Evolutionary conservation across 1,140 invertebrate species (phyloP).

Genomic region (Melanaphis sacchari): DNA sequence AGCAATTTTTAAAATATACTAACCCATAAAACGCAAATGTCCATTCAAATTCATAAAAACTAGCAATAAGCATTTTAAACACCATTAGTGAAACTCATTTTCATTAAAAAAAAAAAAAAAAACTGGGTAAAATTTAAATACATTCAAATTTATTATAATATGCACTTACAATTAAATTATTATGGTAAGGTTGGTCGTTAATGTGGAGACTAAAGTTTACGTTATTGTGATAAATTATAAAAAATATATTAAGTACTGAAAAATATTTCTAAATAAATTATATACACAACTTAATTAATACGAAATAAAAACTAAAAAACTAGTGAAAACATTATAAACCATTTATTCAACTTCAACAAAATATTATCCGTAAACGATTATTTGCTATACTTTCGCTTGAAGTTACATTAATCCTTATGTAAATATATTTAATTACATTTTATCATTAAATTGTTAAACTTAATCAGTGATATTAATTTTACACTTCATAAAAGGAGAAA

Average conservation of each 20-base stretch:
- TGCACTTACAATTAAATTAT: neutral
- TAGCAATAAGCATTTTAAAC: slow-evolving; percentile 28
- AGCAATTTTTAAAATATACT: neutral
- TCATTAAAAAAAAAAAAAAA: neutral
- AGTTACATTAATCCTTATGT: neutral
- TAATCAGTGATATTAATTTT: neutral
- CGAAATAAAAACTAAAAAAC: neutral
- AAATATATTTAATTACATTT: neutral
- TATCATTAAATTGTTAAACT: neutral
- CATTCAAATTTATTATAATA: neutral
- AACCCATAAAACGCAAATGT: neutral
- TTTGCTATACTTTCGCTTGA: neutral
- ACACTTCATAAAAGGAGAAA: neutral
- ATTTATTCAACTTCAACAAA: neutral
- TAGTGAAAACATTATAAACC: neutral
- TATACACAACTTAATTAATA: neutral
- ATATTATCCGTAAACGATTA: neutral
- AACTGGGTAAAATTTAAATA: neutral
- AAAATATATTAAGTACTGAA: neutral
- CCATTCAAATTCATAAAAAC: neutral
- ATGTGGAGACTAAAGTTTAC: neutral
- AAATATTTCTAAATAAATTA: neutral
- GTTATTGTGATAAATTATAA: neutral
- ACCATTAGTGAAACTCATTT: neutral
- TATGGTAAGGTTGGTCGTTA: neutral